Conservation (phyloP, 1,140 invertebrate species). For the Drosophila pectinifera region DNA sequence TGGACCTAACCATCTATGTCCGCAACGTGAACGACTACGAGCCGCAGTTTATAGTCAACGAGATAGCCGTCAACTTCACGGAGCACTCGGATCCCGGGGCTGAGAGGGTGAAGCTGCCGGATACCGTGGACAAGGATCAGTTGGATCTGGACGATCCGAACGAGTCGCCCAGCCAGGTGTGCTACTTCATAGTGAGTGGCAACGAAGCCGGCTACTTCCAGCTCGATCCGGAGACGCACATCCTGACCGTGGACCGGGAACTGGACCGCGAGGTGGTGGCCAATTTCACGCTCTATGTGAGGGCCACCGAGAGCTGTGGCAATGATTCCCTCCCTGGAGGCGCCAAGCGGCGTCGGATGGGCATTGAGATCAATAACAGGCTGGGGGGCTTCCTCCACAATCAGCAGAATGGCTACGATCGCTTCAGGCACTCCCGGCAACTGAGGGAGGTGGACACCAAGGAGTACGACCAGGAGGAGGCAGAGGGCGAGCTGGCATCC, state of each 20-base stretch:
- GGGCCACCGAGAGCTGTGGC: slow-evolving; percentile 94
- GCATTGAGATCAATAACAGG: slow-evolving; percentile 29
- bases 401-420: slow-evolving; percentile 55
- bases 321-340: slow-evolving; percentile 34
- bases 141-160: slow-evolving; percentile 92
- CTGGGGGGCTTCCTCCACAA: slow-evolving; percentile 29
- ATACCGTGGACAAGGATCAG: slow-evolving; percentile 94
- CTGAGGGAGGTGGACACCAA: slow-evolving; percentile 34
- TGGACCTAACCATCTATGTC: slow-evolving; percentile 95
- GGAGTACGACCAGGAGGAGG: slow-evolving; percentile 41
- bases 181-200: slow-evolving; percentile 94
- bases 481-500: slow-evolving; percentile 22
- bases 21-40: slow-evolving; percentile 95
- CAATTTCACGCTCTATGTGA: slow-evolving; percentile 90
- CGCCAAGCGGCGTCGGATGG: slow-evolving; percentile 3
- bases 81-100: slow-evolving; percentile 90
- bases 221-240: slow-evolving; percentile 91
- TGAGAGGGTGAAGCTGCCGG: slow-evolving; percentile 90
- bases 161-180: slow-evolving; percentile 91
- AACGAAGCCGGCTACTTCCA: slow-evolving; percentile 91
- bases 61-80: slow-evolving; percentile 91
- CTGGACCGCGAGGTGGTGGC: slow-evolving; percentile 92
- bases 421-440: slow-evolving; percentile 73
- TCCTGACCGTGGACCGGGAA: slow-evolving; percentile 82
- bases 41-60: slow-evolving; percentile 92